A percentile compares a stretch with the other conserved stretches of the same genome.
Conservation (phyloP, 2,888 invertebrate genomes). For the Rhogogaster chlorosoma region DNA sequence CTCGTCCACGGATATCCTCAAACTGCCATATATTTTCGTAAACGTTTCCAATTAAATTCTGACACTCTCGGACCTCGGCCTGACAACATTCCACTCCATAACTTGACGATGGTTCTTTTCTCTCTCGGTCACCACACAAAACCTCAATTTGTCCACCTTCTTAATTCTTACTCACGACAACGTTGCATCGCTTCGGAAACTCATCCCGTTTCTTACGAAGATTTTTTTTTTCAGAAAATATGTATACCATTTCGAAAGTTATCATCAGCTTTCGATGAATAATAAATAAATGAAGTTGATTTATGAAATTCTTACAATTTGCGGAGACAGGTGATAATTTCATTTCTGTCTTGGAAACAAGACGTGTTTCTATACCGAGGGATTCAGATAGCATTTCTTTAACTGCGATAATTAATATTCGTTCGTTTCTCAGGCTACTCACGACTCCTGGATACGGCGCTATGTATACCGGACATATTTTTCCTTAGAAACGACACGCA, state of each 20-base stretch:
- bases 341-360: conserved; percentile 45
- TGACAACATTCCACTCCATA: conserved; percentile 39
- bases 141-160: conserved; percentile 1
- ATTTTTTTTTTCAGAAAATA: conserved; percentile 36
- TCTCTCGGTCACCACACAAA: neutral
- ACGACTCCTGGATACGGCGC: conserved; percentile 4
- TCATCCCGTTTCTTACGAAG: neutral
- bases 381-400: conserved; percentile 59
- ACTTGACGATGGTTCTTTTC: neutral
- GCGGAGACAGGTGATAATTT: conserved; percentile 58
- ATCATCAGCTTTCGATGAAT: conserved; percentile 55
- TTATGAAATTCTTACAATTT: conserved; percentile 39
- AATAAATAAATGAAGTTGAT: conserved; percentile 61
- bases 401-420: conserved; percentile 63
- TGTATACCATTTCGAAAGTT: neutral
- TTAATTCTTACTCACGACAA: neutral
- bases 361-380: conserved; percentile 49
- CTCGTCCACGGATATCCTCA: conserved; percentile 33
- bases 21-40: conserved; percentile 25
- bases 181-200: neutral
- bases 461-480: neutral
- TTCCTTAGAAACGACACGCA: conserved; percentile 11
- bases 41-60: conserved; percentile 41
- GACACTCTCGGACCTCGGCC: conserved; percentile 21
- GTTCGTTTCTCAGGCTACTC: conserved; percentile 11